Base-by-base conservation (phyloP, 1,140 invertebrate genomes). In the Penaeus chinensis region DNA sequence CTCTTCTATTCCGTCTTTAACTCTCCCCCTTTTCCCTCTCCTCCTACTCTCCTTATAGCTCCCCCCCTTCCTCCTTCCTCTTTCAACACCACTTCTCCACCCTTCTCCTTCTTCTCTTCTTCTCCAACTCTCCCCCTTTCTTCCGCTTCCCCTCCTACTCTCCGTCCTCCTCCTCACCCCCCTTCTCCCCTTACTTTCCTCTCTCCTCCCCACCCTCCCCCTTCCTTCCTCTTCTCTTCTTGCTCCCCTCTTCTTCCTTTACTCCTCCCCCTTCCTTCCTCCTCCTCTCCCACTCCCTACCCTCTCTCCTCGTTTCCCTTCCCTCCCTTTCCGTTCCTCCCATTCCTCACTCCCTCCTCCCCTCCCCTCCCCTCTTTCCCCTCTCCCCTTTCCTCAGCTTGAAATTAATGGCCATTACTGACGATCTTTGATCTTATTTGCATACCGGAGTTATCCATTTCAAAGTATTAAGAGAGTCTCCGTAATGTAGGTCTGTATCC, bases 381-480 rank as follows among this genome's bases (percentile, higher is more conserved):
- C 63, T 8, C 8, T 22, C 32, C 78, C 78, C 78, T 77, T 79
- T 80, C 85, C 85, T 86, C 83, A 86, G 61, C 85, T 81, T 80
- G 77, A 81, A 81, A 86, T 86, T 86, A 86, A 86, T 86, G 79
- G 85, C 85, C 85, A 86, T 86, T 86, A 86, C 85, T 42, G 65
- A 81, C 62, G 78, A 86, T 86, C 85, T 86, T 86, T 86, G 85
- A 86, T 86, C 85, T 77, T 86, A 86, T 86, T 86, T 86, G 85
- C 85, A 86, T 86, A 86, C 47, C 65, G 63, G 85, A 63, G 63
- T 63, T 65, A 86, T 86, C 85, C 85, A 86, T 86, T 86, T 86
- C 77, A 20, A 66, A 42, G 78, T 65, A 81, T 71, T 79, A 80
- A 81, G 78, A 42, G 54, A 54, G 54, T 54, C 54, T 54, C 54